These are phyloP conservation scores for Sparidentex hasta DNA, from an alignment of 2,797 vertebrate species.

Conservation along the genomic window DNA sequence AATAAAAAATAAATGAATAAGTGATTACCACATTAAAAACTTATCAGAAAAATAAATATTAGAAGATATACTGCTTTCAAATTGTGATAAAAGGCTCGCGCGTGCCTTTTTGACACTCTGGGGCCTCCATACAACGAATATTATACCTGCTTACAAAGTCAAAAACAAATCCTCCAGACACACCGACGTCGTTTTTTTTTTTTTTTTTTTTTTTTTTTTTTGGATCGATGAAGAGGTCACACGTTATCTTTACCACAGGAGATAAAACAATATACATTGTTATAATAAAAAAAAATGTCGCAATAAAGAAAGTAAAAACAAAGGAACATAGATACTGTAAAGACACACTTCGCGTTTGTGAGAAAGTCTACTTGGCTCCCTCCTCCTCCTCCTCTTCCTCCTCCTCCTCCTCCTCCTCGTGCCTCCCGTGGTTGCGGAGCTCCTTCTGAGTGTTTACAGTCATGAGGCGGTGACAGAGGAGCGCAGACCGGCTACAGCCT, in stretches of 20 bases:
- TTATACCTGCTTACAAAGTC: neutral
- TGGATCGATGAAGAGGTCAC: too few species aligned
- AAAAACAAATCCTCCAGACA: neutral
- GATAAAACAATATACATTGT: neutral
- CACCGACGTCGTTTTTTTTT: too few species aligned
- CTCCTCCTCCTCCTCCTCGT: neutral
- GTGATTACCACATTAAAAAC: too few species aligned
- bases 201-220: too few species aligned
- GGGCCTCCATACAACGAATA: neutral
- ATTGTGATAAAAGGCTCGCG: too few species aligned
- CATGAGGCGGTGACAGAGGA: conserved; percentile 14
- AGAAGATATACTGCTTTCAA: too few species aligned
- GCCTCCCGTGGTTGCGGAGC: conserved; percentile 19
- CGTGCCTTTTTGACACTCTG: neutral
- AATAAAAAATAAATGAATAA: too few species aligned
- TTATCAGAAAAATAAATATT: too few species aligned
- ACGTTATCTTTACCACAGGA: conserved; percentile 11
- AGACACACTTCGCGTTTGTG: neutral
- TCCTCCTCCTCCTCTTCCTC: neutral
- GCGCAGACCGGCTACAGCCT: neutral
- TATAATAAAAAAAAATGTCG: too few species aligned
- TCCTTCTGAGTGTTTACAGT: conserved; percentile 20
- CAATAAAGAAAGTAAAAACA: neutral
- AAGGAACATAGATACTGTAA: too few species aligned
- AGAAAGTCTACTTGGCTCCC: neutral